These are phyloP conservation scores for Cephus runcator DNA, from an alignment of 2,888 invertebrate genomes.

Conservation along the genomic window DNA sequence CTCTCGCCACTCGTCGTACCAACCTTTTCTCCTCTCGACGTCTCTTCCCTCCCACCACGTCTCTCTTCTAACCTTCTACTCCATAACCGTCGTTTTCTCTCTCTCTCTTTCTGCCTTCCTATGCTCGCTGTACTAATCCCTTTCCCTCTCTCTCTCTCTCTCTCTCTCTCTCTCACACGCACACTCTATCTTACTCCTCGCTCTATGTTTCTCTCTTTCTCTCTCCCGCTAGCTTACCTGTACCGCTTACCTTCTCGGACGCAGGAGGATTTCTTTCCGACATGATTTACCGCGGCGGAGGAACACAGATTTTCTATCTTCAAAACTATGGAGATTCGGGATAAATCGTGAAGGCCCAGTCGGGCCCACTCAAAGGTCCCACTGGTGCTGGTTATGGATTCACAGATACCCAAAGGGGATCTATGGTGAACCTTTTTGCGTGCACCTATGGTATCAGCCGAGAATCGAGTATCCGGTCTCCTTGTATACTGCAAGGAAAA, in stretches of 20 bases:
- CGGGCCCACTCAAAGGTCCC: not conserved
- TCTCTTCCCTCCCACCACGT: slow-evolving; percentile 10
- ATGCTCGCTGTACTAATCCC: slow-evolving; percentile 25
- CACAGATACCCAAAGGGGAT: not conserved
- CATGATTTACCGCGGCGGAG: slow-evolving; percentile 17
- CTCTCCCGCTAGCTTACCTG: slow-evolving; percentile 5
- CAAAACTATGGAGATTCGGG: slow-evolving; percentile 21
- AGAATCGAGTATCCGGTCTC: not conserved
- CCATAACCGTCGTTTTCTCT: slow-evolving; percentile 13
- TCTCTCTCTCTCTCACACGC: not conserved
- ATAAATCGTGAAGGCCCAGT: not conserved
- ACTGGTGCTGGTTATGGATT: not conserved
- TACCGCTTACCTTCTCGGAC: not conserved
- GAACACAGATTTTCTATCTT: slow-evolving; percentile 19
- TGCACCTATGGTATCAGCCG: not conserved
- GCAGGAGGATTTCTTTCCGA: not conserved
- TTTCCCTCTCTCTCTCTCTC: slow-evolving; percentile 24
- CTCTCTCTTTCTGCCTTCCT: slow-evolving; percentile 13
- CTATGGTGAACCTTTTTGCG: not conserved
- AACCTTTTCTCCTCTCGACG: slow-evolving; percentile 11
- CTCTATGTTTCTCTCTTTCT: slow-evolving; percentile 10
- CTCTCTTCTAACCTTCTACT: slow-evolving; percentile 6
- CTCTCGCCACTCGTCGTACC: slow-evolving; percentile 18
- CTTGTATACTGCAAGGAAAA: not conserved
- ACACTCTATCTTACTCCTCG: slow-evolving; percentile 11